phyloP scores from a whole-genome alignment of 2,797 vertebrate species.

The Tinamus major region DNA sequence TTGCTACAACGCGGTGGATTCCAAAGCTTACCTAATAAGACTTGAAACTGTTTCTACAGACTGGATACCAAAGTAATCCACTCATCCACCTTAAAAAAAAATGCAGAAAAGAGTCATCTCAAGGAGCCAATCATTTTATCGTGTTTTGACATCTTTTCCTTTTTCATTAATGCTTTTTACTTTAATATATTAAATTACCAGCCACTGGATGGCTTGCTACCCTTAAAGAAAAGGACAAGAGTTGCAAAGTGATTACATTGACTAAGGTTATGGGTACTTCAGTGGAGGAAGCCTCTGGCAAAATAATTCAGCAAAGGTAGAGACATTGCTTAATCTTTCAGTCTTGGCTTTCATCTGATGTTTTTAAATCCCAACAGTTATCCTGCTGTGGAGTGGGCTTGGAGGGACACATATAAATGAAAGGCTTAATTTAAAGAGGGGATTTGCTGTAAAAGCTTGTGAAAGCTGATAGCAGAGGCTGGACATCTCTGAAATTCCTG shows the following conservation, averaged over 20 bases:
- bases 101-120: conserved; percentile 52
- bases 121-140: conserved; percentile 59
- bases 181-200: conserved; percentile 76
- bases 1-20: conserved; percentile 73
- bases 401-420: conserved; percentile 37
- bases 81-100: conserved; percentile 36
- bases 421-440: conserved; percentile 45
- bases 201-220: conserved; percentile 85
- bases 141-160: conserved; percentile 61
- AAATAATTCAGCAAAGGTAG: conserved; percentile 42
- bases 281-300: conserved; percentile 54
- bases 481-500: conserved; percentile 25
- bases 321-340: conserved; percentile 35
- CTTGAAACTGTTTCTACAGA: conserved; percentile 80
- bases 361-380: conserved; percentile 31
- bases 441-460: conserved; percentile 58
- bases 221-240: conserved; percentile 52
- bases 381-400: background rate
- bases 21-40: conserved; percentile 75
- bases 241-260: conserved; percentile 58
- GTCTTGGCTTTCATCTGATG: conserved; percentile 39
- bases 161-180: conserved; percentile 63
- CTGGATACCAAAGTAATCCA: conserved; percentile 76
- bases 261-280: conserved; percentile 64
- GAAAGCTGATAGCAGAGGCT: conserved; percentile 19